A percentile compares a stretch with the other conserved stretches of the same genome.
phyloP scores from a whole-genome alignment of 2,797 vertebrate genomes.

The Parambassis ranga region DNA sequence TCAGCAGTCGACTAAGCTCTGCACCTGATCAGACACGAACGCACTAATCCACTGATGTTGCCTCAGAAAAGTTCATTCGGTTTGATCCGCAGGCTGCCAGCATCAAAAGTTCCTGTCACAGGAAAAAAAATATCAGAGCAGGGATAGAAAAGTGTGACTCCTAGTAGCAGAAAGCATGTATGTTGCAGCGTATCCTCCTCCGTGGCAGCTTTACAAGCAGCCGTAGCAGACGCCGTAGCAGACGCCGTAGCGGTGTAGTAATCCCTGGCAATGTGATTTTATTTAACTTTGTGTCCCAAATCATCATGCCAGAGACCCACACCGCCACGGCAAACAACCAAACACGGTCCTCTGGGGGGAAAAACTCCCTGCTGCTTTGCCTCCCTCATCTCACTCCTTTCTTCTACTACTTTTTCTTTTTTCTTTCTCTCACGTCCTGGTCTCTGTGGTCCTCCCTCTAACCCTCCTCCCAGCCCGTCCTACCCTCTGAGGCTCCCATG shows the following conservation, averaged over 20 bases:
- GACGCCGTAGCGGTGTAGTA: conserved; percentile 81
- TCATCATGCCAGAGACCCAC: conserved; percentile 69
- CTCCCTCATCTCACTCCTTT: conserved; percentile 25
- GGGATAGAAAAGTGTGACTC: not conserved
- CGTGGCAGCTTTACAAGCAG: too few relatives aligned
- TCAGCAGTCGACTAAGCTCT: conserved; percentile 67
- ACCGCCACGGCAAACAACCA: conserved; percentile 39
- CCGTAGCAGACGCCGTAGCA: not conserved
- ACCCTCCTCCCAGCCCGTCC: not conserved
- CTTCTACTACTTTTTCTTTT: conserved; percentile 12
- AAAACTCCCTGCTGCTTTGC: not conserved
- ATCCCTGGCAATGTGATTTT: conserved; percentile 99
- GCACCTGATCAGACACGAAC: conserved; percentile 53
- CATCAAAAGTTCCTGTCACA: not conserved
- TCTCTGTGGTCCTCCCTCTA: conserved; percentile 14
- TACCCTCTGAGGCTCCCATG: conserved; percentile 48
- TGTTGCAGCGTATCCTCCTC: not conserved
- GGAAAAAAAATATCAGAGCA: not conserved
- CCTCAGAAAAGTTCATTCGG: not conserved
- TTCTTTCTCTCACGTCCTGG: conserved; percentile 33
- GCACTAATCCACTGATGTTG: not conserved
- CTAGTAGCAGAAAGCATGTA: not conserved
- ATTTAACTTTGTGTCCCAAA: conserved; percentile 66
- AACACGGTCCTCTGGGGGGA: conserved; percentile 5
- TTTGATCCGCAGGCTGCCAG: not conserved